Conservation (phyloP, 2,888 invertebrate species). For the Julus scandinavius region DNA sequence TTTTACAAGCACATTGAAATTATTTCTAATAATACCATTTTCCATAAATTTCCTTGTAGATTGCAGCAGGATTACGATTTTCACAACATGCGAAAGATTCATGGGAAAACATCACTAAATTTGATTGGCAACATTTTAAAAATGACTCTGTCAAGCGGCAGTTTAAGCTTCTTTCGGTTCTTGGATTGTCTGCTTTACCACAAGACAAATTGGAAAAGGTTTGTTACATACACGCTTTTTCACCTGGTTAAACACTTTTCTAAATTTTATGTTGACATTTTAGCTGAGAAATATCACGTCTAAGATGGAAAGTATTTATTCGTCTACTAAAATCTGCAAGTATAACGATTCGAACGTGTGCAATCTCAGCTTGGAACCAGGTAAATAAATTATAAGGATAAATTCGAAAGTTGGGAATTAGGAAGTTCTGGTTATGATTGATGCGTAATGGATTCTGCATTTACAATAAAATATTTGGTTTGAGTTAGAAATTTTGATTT, state of each 20-base stretch:
- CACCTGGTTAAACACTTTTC: not conserved
- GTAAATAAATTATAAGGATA: conserved; percentile 53
- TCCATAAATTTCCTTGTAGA: not conserved
- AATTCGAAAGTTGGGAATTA: too few species aligned
- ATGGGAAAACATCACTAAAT: conserved; percentile 79
- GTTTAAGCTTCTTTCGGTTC: conserved; percentile 78
- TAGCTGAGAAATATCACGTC: conserved; percentile 76
- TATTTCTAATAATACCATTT: not conserved
- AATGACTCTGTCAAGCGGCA: conserved; percentile 79
- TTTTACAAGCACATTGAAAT: too few species aligned
- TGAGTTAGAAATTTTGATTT: too few species aligned
- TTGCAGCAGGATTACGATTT: conserved; percentile 18
- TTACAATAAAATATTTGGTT: too few species aligned
- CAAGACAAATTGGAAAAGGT: conserved; percentile 71
- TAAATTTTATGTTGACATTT: not conserved
- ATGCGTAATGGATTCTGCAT: too few species aligned
- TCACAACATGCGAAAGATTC: conserved; percentile 70
- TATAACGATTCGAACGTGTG: conserved; percentile 66
- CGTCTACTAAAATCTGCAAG: conserved; percentile 82
- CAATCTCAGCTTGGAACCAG: conserved; percentile 59
- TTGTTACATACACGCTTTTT: not conserved
- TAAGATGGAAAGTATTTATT: conserved; percentile 80
- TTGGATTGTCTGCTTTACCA: conserved; percentile 84
- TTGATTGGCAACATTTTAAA: conserved; percentile 75
- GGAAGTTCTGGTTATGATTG: too few species aligned